These are phyloP conservation scores for Enteromius fasciolatus DNA, from an alignment of 2,797 vertebrate species.

Conservation along the genomic window DNA sequence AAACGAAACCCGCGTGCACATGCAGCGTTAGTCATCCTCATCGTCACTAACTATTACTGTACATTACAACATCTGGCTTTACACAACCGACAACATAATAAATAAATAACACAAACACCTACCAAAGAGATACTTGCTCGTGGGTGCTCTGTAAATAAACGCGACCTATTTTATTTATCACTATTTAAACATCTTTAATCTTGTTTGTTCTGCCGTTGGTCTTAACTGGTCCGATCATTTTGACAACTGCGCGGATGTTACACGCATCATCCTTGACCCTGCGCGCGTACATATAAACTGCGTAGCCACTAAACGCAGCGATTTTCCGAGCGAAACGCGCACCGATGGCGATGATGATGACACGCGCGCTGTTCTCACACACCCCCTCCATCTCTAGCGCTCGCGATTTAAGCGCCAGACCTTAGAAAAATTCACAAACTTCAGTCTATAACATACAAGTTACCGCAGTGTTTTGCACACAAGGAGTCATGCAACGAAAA, in stretches of 20 bases:
- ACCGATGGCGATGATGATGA: constrained; percentile 42
- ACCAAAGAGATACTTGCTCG: constrained; percentile 7
- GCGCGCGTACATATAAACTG: constrained; percentile 69
- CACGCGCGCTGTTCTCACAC: constrained; percentile 43
- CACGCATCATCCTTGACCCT: constrained; percentile 35
- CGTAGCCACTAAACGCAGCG: constrained; percentile 65
- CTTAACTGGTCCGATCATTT: constrained; percentile 7
- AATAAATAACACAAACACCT: constrained; percentile 55
- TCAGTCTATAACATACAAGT: not conserved
- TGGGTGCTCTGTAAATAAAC: constrained; percentile 12
- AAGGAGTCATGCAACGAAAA: constrained; percentile 7
- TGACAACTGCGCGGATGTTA: not conserved
- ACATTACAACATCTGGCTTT: constrained; percentile 13
- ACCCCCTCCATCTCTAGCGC: constrained; percentile 53
- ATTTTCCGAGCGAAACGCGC: constrained; percentile 40
- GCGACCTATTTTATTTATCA: constrained; percentile 17
- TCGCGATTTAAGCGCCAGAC: not conserved
- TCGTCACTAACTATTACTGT: constrained; percentile 35
- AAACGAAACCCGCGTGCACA: constrained; percentile 44
- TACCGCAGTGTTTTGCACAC: not conserved
- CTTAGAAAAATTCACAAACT: constrained; percentile 9
- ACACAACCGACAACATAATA: not conserved
- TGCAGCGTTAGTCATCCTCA: constrained; percentile 43
- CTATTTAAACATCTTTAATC: not conserved
- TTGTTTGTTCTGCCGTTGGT: not conserved